Percentiles rank a stretch among this genome's conserved stretches.
Evolutionary conservation across 2,888 invertebrate species (phyloP).

Genomic region (Hetaerina titia): DNA sequence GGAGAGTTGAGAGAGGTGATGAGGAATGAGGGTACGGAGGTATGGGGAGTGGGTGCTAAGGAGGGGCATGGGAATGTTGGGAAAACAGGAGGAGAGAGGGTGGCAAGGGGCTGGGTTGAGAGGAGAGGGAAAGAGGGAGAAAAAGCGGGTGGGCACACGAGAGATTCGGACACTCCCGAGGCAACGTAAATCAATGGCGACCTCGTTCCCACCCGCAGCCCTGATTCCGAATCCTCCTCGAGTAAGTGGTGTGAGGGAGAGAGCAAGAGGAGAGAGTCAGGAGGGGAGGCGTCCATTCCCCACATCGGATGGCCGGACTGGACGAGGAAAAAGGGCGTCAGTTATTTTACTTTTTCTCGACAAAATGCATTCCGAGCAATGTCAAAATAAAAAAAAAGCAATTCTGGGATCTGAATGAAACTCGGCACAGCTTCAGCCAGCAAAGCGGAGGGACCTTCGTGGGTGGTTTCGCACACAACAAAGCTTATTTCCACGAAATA

Average conservation of each 20-base stretch:
- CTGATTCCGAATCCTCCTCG: conserved; percentile 61
- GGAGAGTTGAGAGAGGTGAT: not conserved
- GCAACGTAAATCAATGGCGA: conserved; percentile 63
- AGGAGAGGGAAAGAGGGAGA: not conserved
- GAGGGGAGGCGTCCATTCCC: not conserved
- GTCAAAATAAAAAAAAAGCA: not conserved
- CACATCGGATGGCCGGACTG: not conserved
- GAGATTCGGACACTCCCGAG: conserved; percentile 57
- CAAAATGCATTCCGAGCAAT: not conserved
- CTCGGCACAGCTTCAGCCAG: not conserved
- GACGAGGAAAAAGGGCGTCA: not conserved
- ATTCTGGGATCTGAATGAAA: not conserved
- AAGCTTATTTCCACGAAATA: not conserved
- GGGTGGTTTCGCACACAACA: not conserved
- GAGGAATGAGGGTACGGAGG: not conserved
- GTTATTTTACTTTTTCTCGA: conserved; percentile 8
- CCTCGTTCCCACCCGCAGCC: conserved; percentile 61
- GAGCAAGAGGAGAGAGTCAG: not conserved
- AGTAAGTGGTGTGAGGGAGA: conserved; percentile 5
- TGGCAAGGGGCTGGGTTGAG: not conserved
- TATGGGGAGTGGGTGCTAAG: not conserved
- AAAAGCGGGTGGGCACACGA: conserved; percentile 42
- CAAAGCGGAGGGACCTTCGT: not conserved
- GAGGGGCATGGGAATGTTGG: not conserved
- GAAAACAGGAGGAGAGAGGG: not conserved